phyloP scores from a whole-genome alignment of 2,888 invertebrate genomes.

The Chrysolina americana region DNA sequence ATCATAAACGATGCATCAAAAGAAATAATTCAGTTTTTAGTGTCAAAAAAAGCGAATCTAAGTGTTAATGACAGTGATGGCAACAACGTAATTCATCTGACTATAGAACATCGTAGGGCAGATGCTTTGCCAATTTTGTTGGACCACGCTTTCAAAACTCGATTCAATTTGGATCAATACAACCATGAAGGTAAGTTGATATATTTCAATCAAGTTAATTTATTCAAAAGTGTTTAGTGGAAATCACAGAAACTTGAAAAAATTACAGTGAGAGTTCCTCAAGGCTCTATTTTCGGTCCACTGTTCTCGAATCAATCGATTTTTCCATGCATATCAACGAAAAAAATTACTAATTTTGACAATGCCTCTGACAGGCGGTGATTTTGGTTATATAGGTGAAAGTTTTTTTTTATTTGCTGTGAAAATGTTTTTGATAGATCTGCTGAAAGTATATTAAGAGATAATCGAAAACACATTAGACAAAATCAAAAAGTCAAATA shows the following conservation, averaged over 20 bases:
- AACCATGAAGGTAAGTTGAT: conserved; percentile 61
- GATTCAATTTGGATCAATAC: conserved; percentile 58
- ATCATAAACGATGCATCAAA: conserved; percentile 61
- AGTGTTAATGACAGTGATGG: conserved; percentile 66
- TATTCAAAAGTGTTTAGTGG: not conserved
- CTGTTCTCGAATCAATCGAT: too few species aligned
- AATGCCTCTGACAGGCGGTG: too few species aligned
- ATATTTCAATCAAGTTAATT: not conserved
- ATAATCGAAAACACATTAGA: too few species aligned
- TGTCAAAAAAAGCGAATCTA: conserved; percentile 68
- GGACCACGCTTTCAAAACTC: conserved; percentile 54
- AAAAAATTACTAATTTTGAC: too few species aligned
- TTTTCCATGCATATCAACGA: too few species aligned
- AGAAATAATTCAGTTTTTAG: conserved; percentile 63
- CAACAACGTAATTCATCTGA: conserved; percentile 69
- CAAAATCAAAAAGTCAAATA: too few species aligned
- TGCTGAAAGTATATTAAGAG: too few species aligned
- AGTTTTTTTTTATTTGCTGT: too few species aligned
- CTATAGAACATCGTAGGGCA: conserved; percentile 65
- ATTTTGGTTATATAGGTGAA: too few species aligned
- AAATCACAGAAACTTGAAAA: not conserved
- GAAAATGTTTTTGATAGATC: too few species aligned
- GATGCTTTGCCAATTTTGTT: conserved; percentile 58
- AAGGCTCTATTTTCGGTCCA: not conserved
- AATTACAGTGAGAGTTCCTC: not conserved